Conservation (phyloP, 2,797 vertebrate genomes). For the Pangasius krempfi region DNA sequence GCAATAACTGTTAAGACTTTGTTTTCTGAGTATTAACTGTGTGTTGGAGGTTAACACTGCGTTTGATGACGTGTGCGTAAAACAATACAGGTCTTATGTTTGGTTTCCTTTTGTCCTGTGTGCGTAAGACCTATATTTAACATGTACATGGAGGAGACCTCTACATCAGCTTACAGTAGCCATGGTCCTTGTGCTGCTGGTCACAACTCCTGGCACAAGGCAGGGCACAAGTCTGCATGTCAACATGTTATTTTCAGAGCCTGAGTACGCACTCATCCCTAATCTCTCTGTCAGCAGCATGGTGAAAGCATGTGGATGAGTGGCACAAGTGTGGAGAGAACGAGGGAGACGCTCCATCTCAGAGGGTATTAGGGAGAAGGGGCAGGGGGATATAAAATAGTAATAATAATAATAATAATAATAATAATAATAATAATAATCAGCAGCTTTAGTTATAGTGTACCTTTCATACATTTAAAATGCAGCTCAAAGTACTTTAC, state of each 20-base stretch:
- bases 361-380: background rate
- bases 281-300: slow-evolving; percentile 40
- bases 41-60: background rate
- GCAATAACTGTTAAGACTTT: background rate
- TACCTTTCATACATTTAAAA: background rate
- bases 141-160: background rate
- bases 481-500: background rate
- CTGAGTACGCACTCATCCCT: slow-evolving; percentile 40
- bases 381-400: background rate
- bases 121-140: slow-evolving; percentile 4
- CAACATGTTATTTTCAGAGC: slow-evolving; percentile 52
- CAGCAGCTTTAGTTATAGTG: background rate
- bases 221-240: slow-evolving; percentile 24
- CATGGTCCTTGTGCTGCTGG: background rate
- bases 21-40: background rate
- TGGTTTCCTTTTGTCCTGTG: background rate
- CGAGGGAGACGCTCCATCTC: background rate
- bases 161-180: background rate
- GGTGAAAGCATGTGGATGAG: slow-evolving; percentile 16
- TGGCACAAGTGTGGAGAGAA: background rate
- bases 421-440: background rate
- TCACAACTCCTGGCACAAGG: background rate
- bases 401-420: background rate
- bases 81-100: slow-evolving; percentile 5
- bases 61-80: background rate